Evolutionary conservation across 2,888 invertebrate species (phyloP), one percentile per base, ranked within the genome.

Genomic region (Synergus gifuensis): DNA sequence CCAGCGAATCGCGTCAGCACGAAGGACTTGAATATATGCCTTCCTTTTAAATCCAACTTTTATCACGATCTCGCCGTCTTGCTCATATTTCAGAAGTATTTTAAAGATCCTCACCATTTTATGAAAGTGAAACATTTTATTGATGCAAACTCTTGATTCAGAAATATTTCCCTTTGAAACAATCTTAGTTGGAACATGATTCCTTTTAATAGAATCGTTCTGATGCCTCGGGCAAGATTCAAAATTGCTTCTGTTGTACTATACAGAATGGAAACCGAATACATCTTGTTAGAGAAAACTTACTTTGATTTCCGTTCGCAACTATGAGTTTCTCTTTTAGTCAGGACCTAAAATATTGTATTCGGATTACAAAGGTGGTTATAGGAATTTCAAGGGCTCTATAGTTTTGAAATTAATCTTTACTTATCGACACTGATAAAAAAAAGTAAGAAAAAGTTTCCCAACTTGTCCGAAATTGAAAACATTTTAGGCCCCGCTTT

Each of bases 41-140:
- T 54, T 73, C 49, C 54, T 54, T 73, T 54, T 2, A 73, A 73
- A 73, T 73, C 73, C 22, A 73, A 73, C 46, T 73, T 54, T 73
- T 73, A 73, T 73, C 28, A 54, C n/a, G 49, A 73, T 22, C 73
- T 73, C 16, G 2, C 11, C 22, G 60, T 18, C 60, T 60, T 60
- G 11, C 2, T 60, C n/a, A n/a, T 36, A 73, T 36, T 5, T 22
- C 16, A 36, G 8, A 42, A 66, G 9, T 42, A 42, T 66, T 42
- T 66, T 5, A 2, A 54, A n/a, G 54, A 11, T n/a, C n/a, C 16
- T 36, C 11, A 16, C n/a, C n/a, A 42, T 3, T n/a, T n/a, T 5
- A 42, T 42, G 7, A 16, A 66, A 66, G 9, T 11, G 42, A 46
- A 14, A 14, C 14, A 22, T 16, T 9, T 18, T 67, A 44, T 46